Conservation (phyloP, 1,140 invertebrate genomes). For the Frieseomelitta varia region DNA sequence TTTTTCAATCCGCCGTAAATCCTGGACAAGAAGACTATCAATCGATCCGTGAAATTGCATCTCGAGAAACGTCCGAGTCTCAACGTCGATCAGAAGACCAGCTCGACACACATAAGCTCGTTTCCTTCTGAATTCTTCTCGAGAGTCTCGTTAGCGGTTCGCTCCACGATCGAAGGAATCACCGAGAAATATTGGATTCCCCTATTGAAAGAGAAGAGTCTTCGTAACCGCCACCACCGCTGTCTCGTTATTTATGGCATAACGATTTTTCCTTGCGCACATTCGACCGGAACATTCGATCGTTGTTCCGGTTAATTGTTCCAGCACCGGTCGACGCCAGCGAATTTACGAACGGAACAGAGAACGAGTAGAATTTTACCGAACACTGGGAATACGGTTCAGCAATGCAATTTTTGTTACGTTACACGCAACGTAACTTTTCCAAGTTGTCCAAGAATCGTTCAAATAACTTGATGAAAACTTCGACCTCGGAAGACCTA, state of each 20-base stretch:
- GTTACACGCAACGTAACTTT: not conserved
- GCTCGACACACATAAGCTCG: constrained; percentile 36
- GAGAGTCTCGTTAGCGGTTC: constrained; percentile 50
- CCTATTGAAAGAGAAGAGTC: constrained; percentile 3
- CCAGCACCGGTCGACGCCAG: not conserved
- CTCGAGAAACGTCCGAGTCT: not conserved
- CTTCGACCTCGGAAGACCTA: not conserved
- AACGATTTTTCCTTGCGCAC: constrained; percentile 13
- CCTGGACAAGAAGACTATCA: not conserved
- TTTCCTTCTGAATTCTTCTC: constrained; percentile 39
- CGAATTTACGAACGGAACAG: not conserved
- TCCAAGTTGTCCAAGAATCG: not conserved
- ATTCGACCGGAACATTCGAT: too few species aligned
- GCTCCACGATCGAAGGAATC: constrained; percentile 26
- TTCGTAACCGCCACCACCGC: not conserved
- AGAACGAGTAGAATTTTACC: not conserved
- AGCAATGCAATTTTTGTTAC: not conserved
- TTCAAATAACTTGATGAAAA: not conserved
- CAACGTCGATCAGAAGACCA: not conserved
- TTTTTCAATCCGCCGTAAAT: not conserved
- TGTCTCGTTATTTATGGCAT: constrained; percentile 36
- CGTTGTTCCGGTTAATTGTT: not conserved
- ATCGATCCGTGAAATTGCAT: not conserved
- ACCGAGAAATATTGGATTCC: constrained; percentile 22
- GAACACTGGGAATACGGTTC: not conserved